Conservation (phyloP, 2,113 vertebrate genomes). For the Caloenas nicobarica region DNA sequence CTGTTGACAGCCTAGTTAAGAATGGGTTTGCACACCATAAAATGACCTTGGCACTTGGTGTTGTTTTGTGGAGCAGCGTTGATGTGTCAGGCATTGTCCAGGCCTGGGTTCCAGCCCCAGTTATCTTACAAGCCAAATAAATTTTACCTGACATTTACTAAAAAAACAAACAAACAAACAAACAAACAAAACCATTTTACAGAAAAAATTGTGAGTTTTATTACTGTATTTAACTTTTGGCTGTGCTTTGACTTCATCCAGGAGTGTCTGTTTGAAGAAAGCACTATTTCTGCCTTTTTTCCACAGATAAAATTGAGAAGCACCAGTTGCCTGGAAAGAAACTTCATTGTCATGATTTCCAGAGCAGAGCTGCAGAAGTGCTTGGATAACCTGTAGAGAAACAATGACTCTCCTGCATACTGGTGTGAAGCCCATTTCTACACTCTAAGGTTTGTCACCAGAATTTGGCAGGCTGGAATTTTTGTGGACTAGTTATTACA, state of each 20-base stretch:
- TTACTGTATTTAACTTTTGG: not conserved
- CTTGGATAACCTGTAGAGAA: conserved; percentile 3
- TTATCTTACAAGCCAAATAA: not conserved
- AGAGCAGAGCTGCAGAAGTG: not conserved
- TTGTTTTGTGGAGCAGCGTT: not conserved
- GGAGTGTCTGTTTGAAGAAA: not conserved
- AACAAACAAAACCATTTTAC: not conserved
- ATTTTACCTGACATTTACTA: not conserved
- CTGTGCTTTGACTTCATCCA: not conserved
- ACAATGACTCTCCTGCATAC: not conserved
- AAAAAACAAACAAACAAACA: not conserved
- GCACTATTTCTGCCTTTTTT: not conserved
- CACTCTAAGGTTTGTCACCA: not conserved
- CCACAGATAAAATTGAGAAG: not conserved
- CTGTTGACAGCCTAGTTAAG: not conserved
- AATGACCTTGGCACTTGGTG: not conserved
- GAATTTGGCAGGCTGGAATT: not conserved
- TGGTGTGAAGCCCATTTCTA: not conserved
- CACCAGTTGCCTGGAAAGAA: not conserved
- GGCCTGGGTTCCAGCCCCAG: not conserved
- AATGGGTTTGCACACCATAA: not conserved
- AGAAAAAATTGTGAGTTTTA: not conserved
- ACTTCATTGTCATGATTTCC: not conserved
- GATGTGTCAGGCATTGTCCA: not conserved
- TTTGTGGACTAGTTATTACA: conserved; percentile 13